A percentile compares a stretch with the other conserved stretches of the same genome.
Conservation (phyloP, 2,113 vertebrate genomes). For the Toxotes jaculatrix region DNA sequence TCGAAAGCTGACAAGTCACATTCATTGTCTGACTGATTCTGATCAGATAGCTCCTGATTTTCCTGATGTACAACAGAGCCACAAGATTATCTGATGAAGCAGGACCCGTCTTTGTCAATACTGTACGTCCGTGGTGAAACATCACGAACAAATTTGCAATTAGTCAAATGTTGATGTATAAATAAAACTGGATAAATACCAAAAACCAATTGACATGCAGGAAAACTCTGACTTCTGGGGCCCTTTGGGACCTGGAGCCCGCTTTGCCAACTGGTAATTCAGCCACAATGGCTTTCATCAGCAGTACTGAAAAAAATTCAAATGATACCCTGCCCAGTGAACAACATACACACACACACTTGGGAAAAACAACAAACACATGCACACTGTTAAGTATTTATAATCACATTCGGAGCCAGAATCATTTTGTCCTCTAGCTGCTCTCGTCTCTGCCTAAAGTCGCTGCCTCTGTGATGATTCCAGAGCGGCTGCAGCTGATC, state of each 20-base stretch:
- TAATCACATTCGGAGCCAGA: constrained; percentile 43
- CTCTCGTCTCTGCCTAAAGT: constrained; percentile 50
- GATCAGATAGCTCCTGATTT: too few relatives aligned
- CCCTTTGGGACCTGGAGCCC: too few relatives aligned
- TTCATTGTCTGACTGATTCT: too few relatives aligned
- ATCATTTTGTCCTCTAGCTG: constrained; percentile 56
- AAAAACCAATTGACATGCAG: neutral
- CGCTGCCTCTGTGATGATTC: constrained; percentile 61
- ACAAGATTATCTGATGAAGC: too few relatives aligned
- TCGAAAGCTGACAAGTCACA: too few relatives aligned
- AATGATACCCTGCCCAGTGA: neutral
- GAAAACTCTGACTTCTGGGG: neutral
- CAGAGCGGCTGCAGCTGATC: constrained; percentile 66
- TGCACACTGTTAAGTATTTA: constrained; percentile 40
- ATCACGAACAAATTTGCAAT: neutral
- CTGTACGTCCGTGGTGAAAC: neutral
- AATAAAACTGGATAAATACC: neutral
- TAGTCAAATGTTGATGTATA: too few relatives aligned
- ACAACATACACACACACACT: constrained; percentile 20
- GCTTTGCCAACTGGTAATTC: neutral
- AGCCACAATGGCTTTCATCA: neutral
- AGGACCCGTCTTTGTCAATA: neutral
- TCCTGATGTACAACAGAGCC: too few relatives aligned
- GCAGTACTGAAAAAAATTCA: neutral
- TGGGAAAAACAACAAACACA: constrained; percentile 27